Conservation (phyloP, 2,113 vertebrate species). For the Macrotus californicus region DNA sequence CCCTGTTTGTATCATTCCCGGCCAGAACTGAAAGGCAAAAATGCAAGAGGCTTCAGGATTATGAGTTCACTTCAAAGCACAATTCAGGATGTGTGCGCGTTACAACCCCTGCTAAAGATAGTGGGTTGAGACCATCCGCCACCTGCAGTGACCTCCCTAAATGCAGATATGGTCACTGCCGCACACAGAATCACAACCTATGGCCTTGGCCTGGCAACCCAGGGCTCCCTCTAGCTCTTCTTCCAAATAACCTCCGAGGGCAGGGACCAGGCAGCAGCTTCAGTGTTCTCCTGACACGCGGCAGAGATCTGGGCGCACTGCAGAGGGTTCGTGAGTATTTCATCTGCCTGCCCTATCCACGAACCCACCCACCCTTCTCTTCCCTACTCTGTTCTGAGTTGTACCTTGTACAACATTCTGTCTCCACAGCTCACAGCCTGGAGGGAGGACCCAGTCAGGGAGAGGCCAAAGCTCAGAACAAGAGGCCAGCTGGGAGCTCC, state of each 20-base stretch:
- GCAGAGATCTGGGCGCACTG: neutral
- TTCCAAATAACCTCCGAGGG: neutral
- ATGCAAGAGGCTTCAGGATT: conserved; percentile 41
- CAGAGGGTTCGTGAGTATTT: neutral
- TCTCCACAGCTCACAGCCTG: neutral
- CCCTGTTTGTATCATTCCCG: conserved; percentile 96
- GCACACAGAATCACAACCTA: accelerated
- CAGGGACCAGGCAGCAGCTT: neutral
- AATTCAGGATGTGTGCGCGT: neutral
- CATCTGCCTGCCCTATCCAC: neutral
- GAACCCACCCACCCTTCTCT: neutral
- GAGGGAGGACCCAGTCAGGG: neutral
- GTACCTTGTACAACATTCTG: neutral
- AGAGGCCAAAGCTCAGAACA: neutral
- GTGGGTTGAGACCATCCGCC: neutral
- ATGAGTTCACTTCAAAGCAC: neutral
- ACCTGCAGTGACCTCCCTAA: neutral
- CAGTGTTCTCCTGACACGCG: neutral
- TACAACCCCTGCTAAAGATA: neutral
- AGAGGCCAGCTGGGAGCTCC: neutral
- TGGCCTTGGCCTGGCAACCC: neutral
- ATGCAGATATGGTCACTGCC: neutral
- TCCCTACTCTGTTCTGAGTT: neutral
- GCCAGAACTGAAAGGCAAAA: conserved; percentile 91
- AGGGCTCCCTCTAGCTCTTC: neutral